These are phyloP conservation scores for Micrastur ruficollis DNA, from an alignment of 2,797 vertebrate species.

Conservation along the genomic window DNA sequence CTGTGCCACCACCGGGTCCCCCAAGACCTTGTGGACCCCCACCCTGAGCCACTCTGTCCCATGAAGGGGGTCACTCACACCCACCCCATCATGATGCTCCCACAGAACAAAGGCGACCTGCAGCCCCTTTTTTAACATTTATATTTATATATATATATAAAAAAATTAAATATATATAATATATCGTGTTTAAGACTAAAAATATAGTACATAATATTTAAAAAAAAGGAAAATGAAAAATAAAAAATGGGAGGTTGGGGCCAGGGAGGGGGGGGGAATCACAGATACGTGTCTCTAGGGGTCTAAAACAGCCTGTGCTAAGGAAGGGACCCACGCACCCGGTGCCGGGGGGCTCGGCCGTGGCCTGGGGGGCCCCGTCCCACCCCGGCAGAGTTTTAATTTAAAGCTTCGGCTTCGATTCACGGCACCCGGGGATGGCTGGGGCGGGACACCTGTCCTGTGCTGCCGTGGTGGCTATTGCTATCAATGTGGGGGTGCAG, in stretches of 20 bases:
- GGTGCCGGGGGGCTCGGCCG: background rate
- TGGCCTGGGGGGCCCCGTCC: background rate
- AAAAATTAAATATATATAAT: conserved; percentile 83
- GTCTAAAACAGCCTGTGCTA: conserved; percentile 56
- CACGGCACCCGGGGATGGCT: background rate
- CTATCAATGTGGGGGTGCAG: background rate
- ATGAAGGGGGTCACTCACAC: background rate
- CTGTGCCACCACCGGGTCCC: too few relatives aligned
- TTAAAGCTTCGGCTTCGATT: background rate
- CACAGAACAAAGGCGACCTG: background rate
- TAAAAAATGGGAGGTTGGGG: conserved; percentile 48
- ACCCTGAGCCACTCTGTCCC: background rate
- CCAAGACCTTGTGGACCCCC: background rate
- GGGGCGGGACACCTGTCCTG: background rate
- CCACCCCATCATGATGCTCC: accelerated
- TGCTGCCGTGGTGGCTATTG: background rate
- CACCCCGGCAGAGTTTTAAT: background rate
- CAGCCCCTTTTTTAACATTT: conserved; percentile 66
- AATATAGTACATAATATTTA: conserved; percentile 82
- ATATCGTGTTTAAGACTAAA: conserved; percentile 79
- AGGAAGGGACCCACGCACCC: conserved; percentile 17
- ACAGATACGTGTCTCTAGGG: conserved; percentile 65
- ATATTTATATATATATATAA: conserved; percentile 79
- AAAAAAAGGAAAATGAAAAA: conserved; percentile 63
- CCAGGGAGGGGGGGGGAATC: background rate